Conservation (phyloP, 2,888 invertebrate species). For the Malachius bipustulatus region DNA sequence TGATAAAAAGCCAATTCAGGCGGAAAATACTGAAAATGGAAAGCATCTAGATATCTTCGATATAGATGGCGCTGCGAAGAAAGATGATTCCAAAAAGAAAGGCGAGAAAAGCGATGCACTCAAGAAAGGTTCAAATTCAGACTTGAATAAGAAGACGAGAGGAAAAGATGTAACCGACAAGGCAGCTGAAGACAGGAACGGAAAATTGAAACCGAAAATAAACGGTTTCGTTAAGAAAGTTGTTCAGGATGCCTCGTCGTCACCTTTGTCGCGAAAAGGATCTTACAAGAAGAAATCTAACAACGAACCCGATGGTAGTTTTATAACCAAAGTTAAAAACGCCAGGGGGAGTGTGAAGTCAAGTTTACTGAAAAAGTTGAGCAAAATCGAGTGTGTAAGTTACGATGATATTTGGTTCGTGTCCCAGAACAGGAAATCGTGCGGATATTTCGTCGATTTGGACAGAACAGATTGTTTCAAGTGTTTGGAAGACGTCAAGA, state of each 20-base stretch:
- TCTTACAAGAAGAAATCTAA: conserved; percentile 14
- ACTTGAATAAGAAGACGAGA: conserved; percentile 24
- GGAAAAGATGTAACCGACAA: conserved; percentile 27
- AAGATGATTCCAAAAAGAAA: conserved; percentile 12
- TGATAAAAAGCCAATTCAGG: no score
- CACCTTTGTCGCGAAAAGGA: conserved; percentile 11
- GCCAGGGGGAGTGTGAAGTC: conserved; percentile 33
- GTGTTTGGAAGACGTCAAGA: conserved; percentile 22
- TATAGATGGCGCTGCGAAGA: conserved; percentile 28
- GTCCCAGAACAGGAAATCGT: conserved; percentile 21
- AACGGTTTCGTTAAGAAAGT: conserved; percentile 3
- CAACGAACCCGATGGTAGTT: neutral
- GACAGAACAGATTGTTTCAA: conserved; percentile 25
- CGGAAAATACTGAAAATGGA: conserved; percentile 49
- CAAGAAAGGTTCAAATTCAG: conserved; percentile 12
- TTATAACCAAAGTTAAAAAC: neutral
- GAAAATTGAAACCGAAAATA: neutral
- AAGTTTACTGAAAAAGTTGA: conserved; percentile 39
- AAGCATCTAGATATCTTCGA: conserved; percentile 42
- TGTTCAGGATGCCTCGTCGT: neutral
- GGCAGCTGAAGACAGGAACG: conserved; percentile 8
- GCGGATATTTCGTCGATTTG: conserved; percentile 21
- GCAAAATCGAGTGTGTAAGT: conserved; percentile 20
- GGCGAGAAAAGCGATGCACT: conserved; percentile 17
- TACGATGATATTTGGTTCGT: conserved; percentile 23